Base-by-base conservation (phyloP, 2,888 invertebrate species). In the Mactromeris polynyma region DNA sequence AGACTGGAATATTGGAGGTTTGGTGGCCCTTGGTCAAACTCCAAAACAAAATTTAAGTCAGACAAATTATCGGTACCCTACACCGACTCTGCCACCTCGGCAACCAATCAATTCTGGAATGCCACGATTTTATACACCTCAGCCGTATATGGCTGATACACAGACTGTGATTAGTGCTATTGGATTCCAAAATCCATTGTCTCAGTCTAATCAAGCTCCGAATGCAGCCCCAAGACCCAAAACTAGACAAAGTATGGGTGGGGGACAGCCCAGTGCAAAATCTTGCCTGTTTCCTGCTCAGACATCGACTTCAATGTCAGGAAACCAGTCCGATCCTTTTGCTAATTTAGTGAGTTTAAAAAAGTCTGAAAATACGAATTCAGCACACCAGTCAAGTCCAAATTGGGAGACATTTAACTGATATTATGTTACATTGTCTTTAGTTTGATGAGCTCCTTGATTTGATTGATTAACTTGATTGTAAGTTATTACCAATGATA, bases 351-450 rank as follows among this genome's bases (percentile, higher is more conserved):
- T 92, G 17, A 86, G 54, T 46, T 40, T 92, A 33, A 85, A 85
- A 14, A 81, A 88, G 69, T 82, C 91, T 26, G 38, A 26, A 4
- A 69, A 51, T 40, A 46, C 54, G 14, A 79, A 51, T 42, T 51
- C 83, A 11, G 58, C 86, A 3, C 85, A 88, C 19, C 88, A 81
- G 33, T 73, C 84, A 31, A 38, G 73, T 42, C 40, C 85, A 69
- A 81, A 82, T 19, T 93, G 93, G 93, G 92, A 93, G 80, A 93
- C 90, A 64, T 93, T 93, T 91, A 91, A 93, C n/a, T 91, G 36
- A 91, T 81, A 46, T 1, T 19, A 11, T n/a, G n/a, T 19, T 26
- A 4, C 26, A 33, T 7, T 26, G 3, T 42, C n/a, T 1, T 78
- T 78, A 40, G n/a, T n/a, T n/a, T 78, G 40, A 21, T 46, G 42